These are phyloP conservation scores for Periophthalmodon schlosseri DNA, from an alignment of 2,113 vertebrate species.

Conservation along the genomic window DNA sequence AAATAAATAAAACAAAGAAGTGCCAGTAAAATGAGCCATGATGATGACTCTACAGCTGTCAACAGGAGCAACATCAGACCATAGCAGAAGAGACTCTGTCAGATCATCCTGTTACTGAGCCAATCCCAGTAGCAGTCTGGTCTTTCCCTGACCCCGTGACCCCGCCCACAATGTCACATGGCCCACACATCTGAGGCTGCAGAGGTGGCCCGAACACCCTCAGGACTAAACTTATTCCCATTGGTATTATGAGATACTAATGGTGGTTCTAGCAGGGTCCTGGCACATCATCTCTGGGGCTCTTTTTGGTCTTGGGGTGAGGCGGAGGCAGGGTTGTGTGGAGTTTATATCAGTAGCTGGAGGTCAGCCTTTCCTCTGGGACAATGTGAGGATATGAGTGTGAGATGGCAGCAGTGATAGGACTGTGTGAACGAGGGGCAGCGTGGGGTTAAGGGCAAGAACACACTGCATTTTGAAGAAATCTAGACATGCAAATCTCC, in stretches of 20 bases:
- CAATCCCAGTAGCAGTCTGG: slow-evolving; percentile 52
- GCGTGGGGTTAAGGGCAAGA: slow-evolving; percentile 22
- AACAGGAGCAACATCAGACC: slow-evolving; percentile 10
- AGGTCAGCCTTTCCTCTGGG: slow-evolving; percentile 73
- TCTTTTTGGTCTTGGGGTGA: slow-evolving; percentile 24
- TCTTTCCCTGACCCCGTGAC: slow-evolving; percentile 41
- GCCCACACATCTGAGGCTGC: slow-evolving; percentile 36
- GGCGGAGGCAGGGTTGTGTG: slow-evolving; percentile 39
- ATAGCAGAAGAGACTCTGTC: not conserved
- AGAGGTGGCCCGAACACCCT: not conserved
- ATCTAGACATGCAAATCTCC: not conserved
- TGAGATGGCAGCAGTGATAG: slow-evolving; percentile 75
- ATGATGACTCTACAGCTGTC: slow-evolving; percentile 20
- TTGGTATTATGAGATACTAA: slow-evolving; percentile 5
- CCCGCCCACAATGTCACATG: slow-evolving; percentile 39
- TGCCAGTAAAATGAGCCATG: slow-evolving; percentile 22
- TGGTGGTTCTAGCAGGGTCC: slow-evolving; percentile 22
- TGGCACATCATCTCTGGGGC: slow-evolving; percentile 33
- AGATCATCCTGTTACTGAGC: slow-evolving; percentile 33
- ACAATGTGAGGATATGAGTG: slow-evolving; percentile 81
- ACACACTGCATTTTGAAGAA: slow-evolving; percentile 13
- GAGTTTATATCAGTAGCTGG: slow-evolving; percentile 64
- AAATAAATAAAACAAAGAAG: too few species aligned
- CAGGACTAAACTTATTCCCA: not conserved
- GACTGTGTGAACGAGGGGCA: slow-evolving; percentile 24